Evolutionary conservation across 1,140 invertebrate genomes (phyloP).

Genomic region (Calosoma granatense): DNA sequence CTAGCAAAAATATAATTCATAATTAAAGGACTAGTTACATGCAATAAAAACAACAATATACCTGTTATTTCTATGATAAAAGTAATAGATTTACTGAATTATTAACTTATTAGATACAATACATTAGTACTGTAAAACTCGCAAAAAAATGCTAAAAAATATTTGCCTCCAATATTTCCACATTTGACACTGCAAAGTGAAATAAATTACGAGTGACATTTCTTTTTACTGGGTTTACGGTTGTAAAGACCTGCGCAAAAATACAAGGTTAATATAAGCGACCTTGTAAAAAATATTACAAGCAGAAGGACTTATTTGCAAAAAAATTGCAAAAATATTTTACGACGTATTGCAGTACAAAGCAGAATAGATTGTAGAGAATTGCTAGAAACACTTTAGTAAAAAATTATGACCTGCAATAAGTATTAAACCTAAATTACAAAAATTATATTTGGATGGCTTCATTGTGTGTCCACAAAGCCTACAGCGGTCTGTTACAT

Average conservation of each 20-base stretch:
- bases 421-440: too few species aligned
- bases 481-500: background rate
- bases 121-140: too few species aligned
- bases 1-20: too few species aligned
- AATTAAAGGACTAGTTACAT: too few species aligned
- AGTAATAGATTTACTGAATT: too few species aligned
- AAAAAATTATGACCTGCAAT: background rate
- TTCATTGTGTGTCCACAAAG: background rate
- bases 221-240: background rate
- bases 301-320: background rate
- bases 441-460: background rate
- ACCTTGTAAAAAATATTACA: constrained; percentile 2
- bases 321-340: constrained; percentile 4
- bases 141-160: too few species aligned
- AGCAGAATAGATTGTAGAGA: background rate
- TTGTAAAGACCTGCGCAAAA: background rate
- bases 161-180: too few species aligned
- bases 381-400: too few species aligned
- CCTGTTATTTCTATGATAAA: too few species aligned
- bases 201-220: background rate
- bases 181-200: background rate
- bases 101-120: too few species aligned
- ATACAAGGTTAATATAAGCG: background rate
- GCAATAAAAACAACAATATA: too few species aligned
- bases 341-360: background rate